A percentile compares a stretch with the other conserved stretches of the same genome.
Conservation (phyloP, 2,888 invertebrate species). For the Amphimallon solstitiale region DNA sequence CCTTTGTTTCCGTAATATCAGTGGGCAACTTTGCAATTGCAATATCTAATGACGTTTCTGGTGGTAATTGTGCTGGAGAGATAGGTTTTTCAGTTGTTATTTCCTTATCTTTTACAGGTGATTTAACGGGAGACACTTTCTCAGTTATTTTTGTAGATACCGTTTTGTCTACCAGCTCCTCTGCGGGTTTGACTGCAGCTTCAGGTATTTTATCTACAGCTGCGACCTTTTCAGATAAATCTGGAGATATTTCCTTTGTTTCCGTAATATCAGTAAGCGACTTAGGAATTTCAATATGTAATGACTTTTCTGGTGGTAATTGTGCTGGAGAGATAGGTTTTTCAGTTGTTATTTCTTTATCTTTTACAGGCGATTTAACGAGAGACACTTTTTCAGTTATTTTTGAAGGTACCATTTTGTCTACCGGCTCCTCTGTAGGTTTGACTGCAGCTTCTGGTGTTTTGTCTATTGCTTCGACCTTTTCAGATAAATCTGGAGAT, state of each 20-base stretch:
- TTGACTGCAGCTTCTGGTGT: background rate
- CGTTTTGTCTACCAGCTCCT: no score
- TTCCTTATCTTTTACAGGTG: background rate
- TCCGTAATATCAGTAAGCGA: background rate
- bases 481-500: no score
- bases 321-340: no score
- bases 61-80: background rate
- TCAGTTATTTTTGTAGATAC: background rate
- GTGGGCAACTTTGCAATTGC: background rate
- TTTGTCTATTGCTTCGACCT: background rate
- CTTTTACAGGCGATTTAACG: no score
- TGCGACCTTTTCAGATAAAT: no score
- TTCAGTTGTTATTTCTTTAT: no score
- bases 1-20: background rate
- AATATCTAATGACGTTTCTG: no score
- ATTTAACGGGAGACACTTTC: background rate
- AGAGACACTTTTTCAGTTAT: background rate
- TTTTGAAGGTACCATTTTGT: background rate
- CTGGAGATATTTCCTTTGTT: no score
- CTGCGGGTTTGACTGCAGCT: no score
- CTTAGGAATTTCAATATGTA: no score
- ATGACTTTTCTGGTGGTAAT: background rate
- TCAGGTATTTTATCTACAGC: no score
- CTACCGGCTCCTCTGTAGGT: background rate
- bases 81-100: background rate